Percentiles rank a stretch among this genome's conserved stretches.
Conservation (phyloP, 1,140 invertebrate genomes). For the Schlechtendalia chinensis region DNA sequence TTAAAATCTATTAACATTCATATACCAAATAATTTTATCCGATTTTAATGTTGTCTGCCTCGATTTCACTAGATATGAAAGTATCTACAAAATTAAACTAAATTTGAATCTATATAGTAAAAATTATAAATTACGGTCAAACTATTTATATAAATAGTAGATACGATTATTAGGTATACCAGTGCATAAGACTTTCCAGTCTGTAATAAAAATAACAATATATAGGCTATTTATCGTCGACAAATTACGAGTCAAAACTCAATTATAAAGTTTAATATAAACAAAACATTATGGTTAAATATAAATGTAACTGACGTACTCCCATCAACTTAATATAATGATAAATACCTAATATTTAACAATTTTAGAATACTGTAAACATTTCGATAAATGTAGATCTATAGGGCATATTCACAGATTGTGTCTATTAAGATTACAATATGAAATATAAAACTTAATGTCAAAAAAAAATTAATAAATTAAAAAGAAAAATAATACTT, state of each 20-base stretch:
- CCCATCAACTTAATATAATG: not conserved
- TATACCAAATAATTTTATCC: no score
- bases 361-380: conserved; percentile 24
- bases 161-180: not conserved
- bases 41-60: not conserved
- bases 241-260: conserved; percentile 1
- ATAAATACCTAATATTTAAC: not conserved
- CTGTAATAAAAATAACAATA: not conserved
- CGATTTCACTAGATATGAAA: not conserved
- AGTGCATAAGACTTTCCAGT: not conserved
- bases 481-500: conserved; percentile 1
- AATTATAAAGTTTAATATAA: conserved; percentile 28
- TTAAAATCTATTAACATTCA: not conserved
- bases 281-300: conserved; percentile 1
- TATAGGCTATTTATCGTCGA: not conserved
- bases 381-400: not conserved
- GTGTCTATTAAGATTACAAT: not conserved
- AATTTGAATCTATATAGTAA: not conserved
- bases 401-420: not conserved
- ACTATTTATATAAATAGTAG: not conserved
- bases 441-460: conserved; percentile 2
- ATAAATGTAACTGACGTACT: not conserved
- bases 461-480: not conserved
- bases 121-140: not conserved
- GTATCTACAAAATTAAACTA: not conserved